Base-by-base conservation (phyloP, 2,797 vertebrate genomes). In the Sebastes taczanowskii region DNA sequence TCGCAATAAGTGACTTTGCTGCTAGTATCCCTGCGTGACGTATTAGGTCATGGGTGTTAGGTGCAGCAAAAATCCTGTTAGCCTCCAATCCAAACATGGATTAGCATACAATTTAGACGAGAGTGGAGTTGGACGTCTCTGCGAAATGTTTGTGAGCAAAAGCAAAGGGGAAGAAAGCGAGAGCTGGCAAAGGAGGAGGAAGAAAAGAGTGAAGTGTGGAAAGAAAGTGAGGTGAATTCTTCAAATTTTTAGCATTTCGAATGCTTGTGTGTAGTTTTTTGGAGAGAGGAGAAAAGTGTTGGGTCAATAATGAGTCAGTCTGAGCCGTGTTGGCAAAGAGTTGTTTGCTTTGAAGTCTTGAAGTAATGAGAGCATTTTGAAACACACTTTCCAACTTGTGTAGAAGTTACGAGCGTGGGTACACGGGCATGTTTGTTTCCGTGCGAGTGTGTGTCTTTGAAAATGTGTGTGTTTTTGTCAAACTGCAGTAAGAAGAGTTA, bases 81-180 rank as follows among this genome's bases (percentile, higher is more conserved):
- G 90, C 80, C 71, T 90, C 85, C 94, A 91, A 84, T 91, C 90
- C 89, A 92, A 89, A 91, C 89, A 88, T 86, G 91, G 89, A 92
- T 94, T 93, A 93, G 86, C 87, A 92, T 88, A 86, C 49, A 84
- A 78, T 92, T 89, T 87, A 87, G 84, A 84, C 25, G 27, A 34
- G 78, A 87, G 76, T 71, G 72, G 69, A 92, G 75, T 55, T 29
- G 23, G 77, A 72, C 74, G 74, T 85, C 77, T 77, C 76, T 79
- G 79, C 71, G 60, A 76, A 80, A 78, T 62, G 69, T 86, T 82
- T 87, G 64, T 23, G 69, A 80, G 86, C 59, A 30, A 68, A 53
- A 46, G 34, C 58, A 79, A 23, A 80, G 59, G 29, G 53, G 18
- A 7, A 71, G 56, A 74, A 78, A 32, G 23, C 55, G 65, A 76